Evolutionary conservation across 92 coral and sea anemone species (phyloP), one percentile per base, ranked within the genome.

Genomic region (Porites cylindrica): DNA sequence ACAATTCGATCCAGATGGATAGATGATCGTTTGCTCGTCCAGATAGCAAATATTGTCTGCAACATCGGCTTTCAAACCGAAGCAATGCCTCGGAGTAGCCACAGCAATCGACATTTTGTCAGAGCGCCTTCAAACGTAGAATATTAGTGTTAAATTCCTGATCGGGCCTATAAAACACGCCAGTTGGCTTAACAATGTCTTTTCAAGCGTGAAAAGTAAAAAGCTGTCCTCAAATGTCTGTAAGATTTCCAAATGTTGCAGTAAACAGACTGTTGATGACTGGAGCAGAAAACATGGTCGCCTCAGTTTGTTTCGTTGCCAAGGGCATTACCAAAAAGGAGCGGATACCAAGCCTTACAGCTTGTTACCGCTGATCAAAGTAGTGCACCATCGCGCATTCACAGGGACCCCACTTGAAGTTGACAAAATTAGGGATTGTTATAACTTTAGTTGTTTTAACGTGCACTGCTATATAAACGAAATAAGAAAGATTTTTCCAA

Each of bases 1-100:
- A 72, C 99, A 97, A 89, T 97, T 97, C 80, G 99, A 97, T 70
- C 99, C 99, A 24, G 99, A 91, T 10, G 99, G 99, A 88, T 93
- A 97, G 60, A 97, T 94, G 91, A 97, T 95, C 47, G 99, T 97
- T 81, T 97, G 99, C 71, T 97, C 99, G 77, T 97, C 99, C 84
- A 97, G 81, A 66, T 97, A 95, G 92, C 98, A 97, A 81, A 95
- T 93, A 90, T 97, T 97, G 85, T 93, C 95, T 10, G 97, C 91
- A 16, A 97, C 99, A 89, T 97, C 98, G 76, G 97, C 98, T 77
- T 97, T 95, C 53, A 97, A 83, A 66, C 99, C 99, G 78, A 97
- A 97, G 76, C 96, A 96, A 79, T 97, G 98, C 32, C 98, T 86
- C 23, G 99, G 96, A 12, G 99, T 93, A 77, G 98, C 93, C 50